Percentiles rank a stretch among this genome's conserved stretches.
Evolutionary conservation across 1,140 invertebrate genomes (phyloP).

Genomic region (Drosophila obscura): DNA sequence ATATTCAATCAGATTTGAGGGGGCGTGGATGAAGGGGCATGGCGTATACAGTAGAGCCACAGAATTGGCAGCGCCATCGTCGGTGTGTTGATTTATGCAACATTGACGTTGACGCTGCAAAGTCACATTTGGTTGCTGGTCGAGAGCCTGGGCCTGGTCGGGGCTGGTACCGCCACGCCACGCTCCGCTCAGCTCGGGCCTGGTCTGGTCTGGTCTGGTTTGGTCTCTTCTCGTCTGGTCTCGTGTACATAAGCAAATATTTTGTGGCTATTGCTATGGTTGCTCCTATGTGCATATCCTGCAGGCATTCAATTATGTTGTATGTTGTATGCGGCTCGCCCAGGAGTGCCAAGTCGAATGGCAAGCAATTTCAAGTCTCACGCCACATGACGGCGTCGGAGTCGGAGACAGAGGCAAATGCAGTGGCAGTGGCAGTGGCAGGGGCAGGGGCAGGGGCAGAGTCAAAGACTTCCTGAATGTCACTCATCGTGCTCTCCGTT

Average conservation of each 20-base stretch:
- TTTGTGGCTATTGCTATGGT: slow-evolving; percentile 64
- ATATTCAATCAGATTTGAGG: slow-evolving; percentile 75
- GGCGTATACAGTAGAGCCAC: slow-evolving; percentile 41
- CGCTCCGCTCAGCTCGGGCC: slow-evolving; percentile 13
- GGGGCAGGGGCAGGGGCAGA: background rate
- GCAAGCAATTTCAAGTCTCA: slow-evolving; percentile 64
- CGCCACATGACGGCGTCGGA: slow-evolving; percentile 39
- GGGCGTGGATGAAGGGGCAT: background rate
- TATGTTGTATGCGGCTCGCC: slow-evolving; percentile 39
- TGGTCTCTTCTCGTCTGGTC: slow-evolving; percentile 3
- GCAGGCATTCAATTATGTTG: slow-evolving; percentile 80
- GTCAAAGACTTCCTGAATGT: slow-evolving; percentile 50
- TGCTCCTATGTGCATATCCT: slow-evolving; percentile 54
- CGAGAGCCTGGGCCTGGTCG: slow-evolving; percentile 48
- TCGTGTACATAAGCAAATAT: slow-evolving; percentile 70
- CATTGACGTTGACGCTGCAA: slow-evolving; percentile 72
- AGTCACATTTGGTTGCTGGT: slow-evolving; percentile 66
- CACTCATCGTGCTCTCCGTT: slow-evolving; percentile 23
- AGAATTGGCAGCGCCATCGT: slow-evolving; percentile 67
- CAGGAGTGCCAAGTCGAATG: slow-evolving; percentile 57
- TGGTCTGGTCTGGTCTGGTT: slow-evolving; percentile 36
- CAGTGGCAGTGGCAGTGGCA: slow-evolving; percentile 8
- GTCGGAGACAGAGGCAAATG: slow-evolving; percentile 12
- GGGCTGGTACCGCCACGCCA: slow-evolving; percentile 7
- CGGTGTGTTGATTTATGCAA: slow-evolving; percentile 80